phyloP scores from a whole-genome alignment of 2,888 invertebrate genomes.

The Liopterus haemorrhoidalis region DNA sequence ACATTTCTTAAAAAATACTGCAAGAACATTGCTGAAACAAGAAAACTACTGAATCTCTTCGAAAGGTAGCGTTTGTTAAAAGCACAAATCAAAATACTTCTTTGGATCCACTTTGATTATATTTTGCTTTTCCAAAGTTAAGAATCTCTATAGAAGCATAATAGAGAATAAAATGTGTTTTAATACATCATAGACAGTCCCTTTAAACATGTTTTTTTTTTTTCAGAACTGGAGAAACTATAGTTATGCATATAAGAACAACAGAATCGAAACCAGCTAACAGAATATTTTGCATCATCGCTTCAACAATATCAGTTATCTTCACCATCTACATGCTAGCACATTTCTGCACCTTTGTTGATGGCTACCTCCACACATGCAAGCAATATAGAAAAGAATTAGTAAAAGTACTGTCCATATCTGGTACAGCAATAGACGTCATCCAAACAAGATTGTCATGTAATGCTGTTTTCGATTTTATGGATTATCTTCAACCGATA shows the following conservation, averaged over 20 bases:
- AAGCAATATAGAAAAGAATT: constrained; percentile 64
- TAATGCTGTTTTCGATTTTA: constrained; percentile 71
- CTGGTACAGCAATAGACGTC: constrained; percentile 54
- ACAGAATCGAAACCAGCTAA: constrained; percentile 56
- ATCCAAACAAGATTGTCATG: constrained; percentile 65
- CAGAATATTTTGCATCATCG: constrained; percentile 62
- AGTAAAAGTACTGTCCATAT: constrained; percentile 52
- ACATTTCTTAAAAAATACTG: too few relatives aligned
- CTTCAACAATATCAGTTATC: constrained; percentile 55
- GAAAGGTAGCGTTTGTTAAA: too few relatives aligned
- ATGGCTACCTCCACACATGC: constrained; percentile 72
- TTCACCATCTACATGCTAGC: constrained; percentile 61
- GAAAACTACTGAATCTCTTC: too few relatives aligned
- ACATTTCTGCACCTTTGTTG: constrained; percentile 63
- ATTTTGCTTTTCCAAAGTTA: too few relatives aligned
- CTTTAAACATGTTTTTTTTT: constrained; percentile 10
- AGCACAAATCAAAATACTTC: too few relatives aligned
- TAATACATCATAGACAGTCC: too few relatives aligned
- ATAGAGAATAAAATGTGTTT: background rate
- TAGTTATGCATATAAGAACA: constrained; percentile 57
- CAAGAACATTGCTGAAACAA: too few relatives aligned
- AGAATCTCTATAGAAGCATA: too few relatives aligned
- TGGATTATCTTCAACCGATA: constrained; percentile 75
- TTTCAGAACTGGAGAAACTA: constrained; percentile 61
- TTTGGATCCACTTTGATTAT: too few relatives aligned